Evolutionary conservation across 1,140 invertebrate species (phyloP).

Genomic region (Drosophila sechellia): DNA sequence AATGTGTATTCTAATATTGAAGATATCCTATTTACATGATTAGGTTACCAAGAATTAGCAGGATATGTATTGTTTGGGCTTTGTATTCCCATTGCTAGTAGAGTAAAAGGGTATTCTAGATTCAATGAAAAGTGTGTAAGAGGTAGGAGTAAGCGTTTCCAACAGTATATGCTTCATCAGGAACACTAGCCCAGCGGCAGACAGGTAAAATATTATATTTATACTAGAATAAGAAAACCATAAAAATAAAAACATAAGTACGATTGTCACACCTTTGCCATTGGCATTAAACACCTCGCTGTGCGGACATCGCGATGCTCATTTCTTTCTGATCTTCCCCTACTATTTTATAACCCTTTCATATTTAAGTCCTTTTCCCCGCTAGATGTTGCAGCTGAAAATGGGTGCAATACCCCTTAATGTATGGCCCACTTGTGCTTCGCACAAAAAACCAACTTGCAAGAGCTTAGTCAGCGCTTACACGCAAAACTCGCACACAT

Average conservation of each 20-base stretch:
- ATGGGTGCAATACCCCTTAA: neutral
- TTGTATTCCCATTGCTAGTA: neutral
- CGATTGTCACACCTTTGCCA: neutral
- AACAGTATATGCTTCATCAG: no score
- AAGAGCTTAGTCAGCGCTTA: slow-evolving; percentile 57
- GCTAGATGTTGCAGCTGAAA: slow-evolving; percentile 13
- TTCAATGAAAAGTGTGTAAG: neutral
- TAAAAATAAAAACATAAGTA: neutral
- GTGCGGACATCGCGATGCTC: slow-evolving; percentile 1
- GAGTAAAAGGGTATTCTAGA: neutral
- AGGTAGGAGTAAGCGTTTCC: no score
- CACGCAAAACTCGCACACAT: slow-evolving; percentile 45
- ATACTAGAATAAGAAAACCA: neutral
- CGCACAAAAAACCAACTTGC: slow-evolving; percentile 11
- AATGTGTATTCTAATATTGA: neutral
- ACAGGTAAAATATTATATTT: neutral
- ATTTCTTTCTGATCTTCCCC: slow-evolving; percentile 2
- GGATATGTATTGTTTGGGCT: neutral
- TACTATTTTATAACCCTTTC: slow-evolving; percentile 24
- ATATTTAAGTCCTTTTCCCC: slow-evolving; percentile 22
- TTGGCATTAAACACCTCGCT: slow-evolving; percentile 3
- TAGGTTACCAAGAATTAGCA: neutral
- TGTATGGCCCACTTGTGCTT: slow-evolving; percentile 3
- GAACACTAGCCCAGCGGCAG: no score
- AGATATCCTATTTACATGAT: neutral